These are phyloP conservation scores for Pipa parva DNA, from an alignment of 2,113 vertebrate genomes.

Conservation along the genomic window DNA sequence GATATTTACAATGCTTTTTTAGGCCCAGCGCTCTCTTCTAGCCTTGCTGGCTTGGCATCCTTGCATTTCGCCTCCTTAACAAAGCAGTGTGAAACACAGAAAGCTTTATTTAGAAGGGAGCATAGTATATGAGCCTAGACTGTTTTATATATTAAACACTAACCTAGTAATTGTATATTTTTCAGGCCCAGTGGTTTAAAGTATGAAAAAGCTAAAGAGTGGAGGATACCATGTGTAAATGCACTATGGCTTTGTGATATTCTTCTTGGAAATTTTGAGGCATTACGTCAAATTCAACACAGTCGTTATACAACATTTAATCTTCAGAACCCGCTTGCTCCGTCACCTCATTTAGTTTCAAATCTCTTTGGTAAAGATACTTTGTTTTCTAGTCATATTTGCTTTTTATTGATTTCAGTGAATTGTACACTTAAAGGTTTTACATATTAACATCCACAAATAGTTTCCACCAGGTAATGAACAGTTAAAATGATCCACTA, in stretches of 20 bases:
- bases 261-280: slow-evolving; percentile 88
- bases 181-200: slow-evolving; percentile 81
- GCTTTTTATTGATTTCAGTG: no score
- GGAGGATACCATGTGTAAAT: slow-evolving; percentile 94
- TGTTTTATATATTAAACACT: no score
- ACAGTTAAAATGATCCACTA: no score
- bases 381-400: neutral
- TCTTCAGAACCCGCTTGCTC: slow-evolving; percentile 81
- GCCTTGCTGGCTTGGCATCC: no score
- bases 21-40: no score
- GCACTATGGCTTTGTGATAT: slow-evolving; percentile 94
- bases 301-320: slow-evolving; percentile 78
- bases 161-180: neutral
- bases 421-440: no score
- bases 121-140: no score
- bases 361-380: slow-evolving; percentile 76
- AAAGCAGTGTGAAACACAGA: no score
- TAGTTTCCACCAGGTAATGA: no score
- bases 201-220: slow-evolving; percentile 94
- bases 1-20: no score
- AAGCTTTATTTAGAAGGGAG: no score
- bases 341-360: slow-evolving; percentile 77
- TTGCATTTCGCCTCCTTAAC: no score
- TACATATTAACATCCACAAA: neutral
- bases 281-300: slow-evolving; percentile 82